These are phyloP conservation scores for Lateolabrax maculatus DNA, from an alignment of 2,797 vertebrate species.

Conservation along the genomic window DNA sequence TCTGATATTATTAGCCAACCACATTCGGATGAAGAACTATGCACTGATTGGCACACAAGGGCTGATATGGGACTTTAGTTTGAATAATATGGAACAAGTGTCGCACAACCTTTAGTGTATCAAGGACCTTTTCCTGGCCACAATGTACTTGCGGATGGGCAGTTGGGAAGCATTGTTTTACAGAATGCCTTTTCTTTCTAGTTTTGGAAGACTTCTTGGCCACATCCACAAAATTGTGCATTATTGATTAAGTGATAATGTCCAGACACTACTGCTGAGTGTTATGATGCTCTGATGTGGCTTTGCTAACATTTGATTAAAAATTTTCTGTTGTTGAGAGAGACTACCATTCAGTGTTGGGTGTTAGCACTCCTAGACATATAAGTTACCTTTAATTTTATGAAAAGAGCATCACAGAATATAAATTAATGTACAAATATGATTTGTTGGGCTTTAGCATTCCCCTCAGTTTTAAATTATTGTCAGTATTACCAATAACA, in stretches of 20 bases:
- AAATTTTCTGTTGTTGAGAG: background rate
- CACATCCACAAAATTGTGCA: background rate
- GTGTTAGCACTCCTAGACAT: background rate
- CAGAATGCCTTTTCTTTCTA: background rate
- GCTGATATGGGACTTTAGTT: background rate
- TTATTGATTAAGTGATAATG: background rate
- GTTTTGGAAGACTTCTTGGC: background rate
- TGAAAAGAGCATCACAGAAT: background rate
- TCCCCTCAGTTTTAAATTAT: background rate
- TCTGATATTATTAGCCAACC: slow-evolving; percentile 26
- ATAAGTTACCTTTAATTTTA: background rate
- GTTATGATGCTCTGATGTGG: background rate
- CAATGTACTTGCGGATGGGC: background rate
- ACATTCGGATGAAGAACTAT: slow-evolving; percentile 5
- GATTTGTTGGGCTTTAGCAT: background rate
- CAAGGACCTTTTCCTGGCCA: background rate
- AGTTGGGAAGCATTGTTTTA: background rate
- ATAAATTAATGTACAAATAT: background rate
- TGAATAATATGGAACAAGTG: background rate
- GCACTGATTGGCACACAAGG: background rate
- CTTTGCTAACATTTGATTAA: background rate
- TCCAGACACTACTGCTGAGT: background rate
- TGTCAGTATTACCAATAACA: background rate
- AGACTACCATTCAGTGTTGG: too few relatives aligned
- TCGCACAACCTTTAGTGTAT: background rate